These are phyloP conservation scores for Rapana venosa DNA, from an alignment of 2,888 invertebrate genomes.

Conservation along the genomic window DNA sequence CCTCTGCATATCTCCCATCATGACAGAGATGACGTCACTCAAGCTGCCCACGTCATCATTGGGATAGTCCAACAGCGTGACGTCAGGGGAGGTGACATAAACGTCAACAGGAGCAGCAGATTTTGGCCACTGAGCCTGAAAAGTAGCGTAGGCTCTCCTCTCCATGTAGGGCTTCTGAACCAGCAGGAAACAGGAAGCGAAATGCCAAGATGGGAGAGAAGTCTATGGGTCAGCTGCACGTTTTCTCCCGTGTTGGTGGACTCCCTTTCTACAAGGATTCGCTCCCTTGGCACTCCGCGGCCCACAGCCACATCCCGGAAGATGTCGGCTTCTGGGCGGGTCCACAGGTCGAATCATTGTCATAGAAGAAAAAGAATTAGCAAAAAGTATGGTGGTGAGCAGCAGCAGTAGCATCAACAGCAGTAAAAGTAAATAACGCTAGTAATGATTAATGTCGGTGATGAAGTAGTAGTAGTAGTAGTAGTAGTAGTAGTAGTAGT, in stretches of 20 bases:
- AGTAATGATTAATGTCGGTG: no score
- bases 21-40: conserved; percentile 52
- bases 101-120: conserved; percentile 49
- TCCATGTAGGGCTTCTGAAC: conserved; percentile 74
- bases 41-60: conserved; percentile 62
- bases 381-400: no score
- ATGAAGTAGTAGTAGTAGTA: no score
- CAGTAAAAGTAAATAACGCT: no score
- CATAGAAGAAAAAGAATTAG: no score
- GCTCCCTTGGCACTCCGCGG: conserved; percentile 62
- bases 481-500: no score
- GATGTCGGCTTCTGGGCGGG: conserved; percentile 67
- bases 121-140: conserved; percentile 71
- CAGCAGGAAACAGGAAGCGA: conserved; percentile 58
- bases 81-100: conserved; percentile 66
- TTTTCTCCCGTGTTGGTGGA: conserved; percentile 72
- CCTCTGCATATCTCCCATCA: conserved; percentile 43
- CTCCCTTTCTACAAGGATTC: conserved; percentile 63
- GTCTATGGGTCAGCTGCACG: conserved; percentile 61
- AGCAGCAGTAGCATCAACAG: no score
- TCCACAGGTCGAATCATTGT: conserved; percentile 45
- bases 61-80: conserved; percentile 64
- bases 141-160: conserved; percentile 68
- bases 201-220: conserved; percentile 52
- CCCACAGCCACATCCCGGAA: conserved; percentile 65